phyloP scores from a whole-genome alignment of 2,888 invertebrate genomes.

The Drosophila aldrichi region DNA sequence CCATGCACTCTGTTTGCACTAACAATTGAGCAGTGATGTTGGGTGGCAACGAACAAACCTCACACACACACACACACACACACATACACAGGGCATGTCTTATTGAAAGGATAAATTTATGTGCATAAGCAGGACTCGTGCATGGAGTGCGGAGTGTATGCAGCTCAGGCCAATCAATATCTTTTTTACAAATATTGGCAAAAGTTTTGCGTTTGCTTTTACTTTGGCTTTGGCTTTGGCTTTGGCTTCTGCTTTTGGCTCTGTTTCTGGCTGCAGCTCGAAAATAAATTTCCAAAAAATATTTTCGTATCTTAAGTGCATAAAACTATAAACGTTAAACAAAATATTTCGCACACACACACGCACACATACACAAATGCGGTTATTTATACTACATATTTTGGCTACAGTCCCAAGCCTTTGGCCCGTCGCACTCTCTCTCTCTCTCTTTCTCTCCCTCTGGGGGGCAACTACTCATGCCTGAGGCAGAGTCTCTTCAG shows the following conservation, averaged over 20 bases:
- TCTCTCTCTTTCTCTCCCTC: background rate
- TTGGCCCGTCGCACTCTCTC: slow-evolving; percentile 50
- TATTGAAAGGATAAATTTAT: slow-evolving; percentile 77
- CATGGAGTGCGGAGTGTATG: slow-evolving; percentile 33
- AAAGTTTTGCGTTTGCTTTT: slow-evolving; percentile 76
- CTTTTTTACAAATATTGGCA: slow-evolving; percentile 81
- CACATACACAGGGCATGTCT: slow-evolving; percentile 54
- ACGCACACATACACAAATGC: slow-evolving; percentile 48
- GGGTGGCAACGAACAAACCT: slow-evolving; percentile 39
- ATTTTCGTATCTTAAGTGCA: slow-evolving; percentile 78
- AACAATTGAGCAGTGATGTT: slow-evolving; percentile 74
- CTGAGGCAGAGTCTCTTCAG: slow-evolving; percentile 25
- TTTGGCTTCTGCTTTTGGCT: slow-evolving; percentile 48
- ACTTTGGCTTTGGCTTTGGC: slow-evolving; percentile 63
- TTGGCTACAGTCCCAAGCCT: slow-evolving; percentile 76
- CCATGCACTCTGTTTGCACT: slow-evolving; percentile 62
- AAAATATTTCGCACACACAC: slow-evolving; percentile 72
- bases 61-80: slow-evolving; percentile 22
- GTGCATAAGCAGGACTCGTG: slow-evolving; percentile 63
- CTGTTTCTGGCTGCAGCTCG: slow-evolving; percentile 51
- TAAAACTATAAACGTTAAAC: slow-evolving; percentile 81
- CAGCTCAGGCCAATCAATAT: slow-evolving; percentile 78
- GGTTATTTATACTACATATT: slow-evolving; percentile 75
- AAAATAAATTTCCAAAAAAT: slow-evolving; percentile 77
- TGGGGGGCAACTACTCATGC: slow-evolving; percentile 39